These are phyloP conservation scores for Miltochrista miniata DNA, from an alignment of 2,888 invertebrate genomes.

Conservation along the genomic window DNA sequence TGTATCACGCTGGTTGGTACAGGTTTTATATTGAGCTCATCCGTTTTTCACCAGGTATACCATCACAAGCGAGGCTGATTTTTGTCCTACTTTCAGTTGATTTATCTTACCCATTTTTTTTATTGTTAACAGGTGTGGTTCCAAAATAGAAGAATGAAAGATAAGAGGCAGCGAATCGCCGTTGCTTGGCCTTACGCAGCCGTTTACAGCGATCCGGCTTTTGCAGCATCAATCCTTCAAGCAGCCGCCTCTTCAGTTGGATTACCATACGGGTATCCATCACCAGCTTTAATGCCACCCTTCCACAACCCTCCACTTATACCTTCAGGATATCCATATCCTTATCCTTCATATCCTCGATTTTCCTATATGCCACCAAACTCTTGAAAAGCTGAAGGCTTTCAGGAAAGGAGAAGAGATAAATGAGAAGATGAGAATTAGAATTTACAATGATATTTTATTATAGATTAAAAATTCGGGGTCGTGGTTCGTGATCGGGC, in stretches of 20 bases:
- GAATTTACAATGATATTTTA: too few relatives aligned
- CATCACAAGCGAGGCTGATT: too few relatives aligned
- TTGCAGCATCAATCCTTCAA: slow-evolving; percentile 96
- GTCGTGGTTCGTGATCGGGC: too few relatives aligned
- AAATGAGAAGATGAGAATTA: too few relatives aligned
- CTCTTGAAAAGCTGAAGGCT: too few relatives aligned
- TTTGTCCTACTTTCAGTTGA: too few relatives aligned
- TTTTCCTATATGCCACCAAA: slow-evolving; percentile 83
- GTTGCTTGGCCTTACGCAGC: slow-evolving; percentile 98
- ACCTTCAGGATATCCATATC: slow-evolving; percentile 83
- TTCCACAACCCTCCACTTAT: slow-evolving; percentile 83
- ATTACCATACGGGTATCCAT: slow-evolving; percentile 85
- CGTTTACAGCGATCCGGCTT: slow-evolving; percentile 96
- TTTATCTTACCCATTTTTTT: not conserved
- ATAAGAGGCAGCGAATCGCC: slow-evolving; percentile 97
- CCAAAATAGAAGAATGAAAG: slow-evolving; percentile 98
- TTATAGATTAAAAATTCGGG: too few relatives aligned
- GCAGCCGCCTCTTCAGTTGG: slow-evolving; percentile 91
- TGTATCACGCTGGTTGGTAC: too few relatives aligned
- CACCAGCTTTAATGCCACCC: slow-evolving; percentile 83
- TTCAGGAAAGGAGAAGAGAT: too few relatives aligned
- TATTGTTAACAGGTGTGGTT: slow-evolving; percentile 93
- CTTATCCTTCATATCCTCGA: slow-evolving; percentile 79
- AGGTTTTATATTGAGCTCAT: too few relatives aligned
- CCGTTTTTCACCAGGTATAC: too few relatives aligned